These are phyloP conservation scores for Tachycineta bicolor DNA, from an alignment of 2,113 vertebrate species.

Conservation along the genomic window DNA sequence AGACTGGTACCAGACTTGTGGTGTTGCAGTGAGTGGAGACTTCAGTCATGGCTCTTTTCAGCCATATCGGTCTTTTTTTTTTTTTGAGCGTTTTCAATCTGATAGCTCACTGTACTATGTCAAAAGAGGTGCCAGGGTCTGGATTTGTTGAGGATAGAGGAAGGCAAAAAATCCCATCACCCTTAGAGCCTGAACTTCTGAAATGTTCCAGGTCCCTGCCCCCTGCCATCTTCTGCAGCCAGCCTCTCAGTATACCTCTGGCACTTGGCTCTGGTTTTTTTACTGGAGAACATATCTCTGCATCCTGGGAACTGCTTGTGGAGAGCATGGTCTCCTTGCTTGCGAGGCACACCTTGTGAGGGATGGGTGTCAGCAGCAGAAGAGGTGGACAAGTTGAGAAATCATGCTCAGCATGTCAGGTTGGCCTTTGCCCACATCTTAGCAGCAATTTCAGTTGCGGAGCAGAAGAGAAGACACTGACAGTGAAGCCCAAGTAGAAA, in stretches of 20 bases:
- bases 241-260: background rate
- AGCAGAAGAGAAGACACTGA: background rate
- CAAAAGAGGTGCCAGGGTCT: background rate
- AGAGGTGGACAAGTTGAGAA: background rate
- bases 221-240: background rate
- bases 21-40: background rate
- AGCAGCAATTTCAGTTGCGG: background rate
- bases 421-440: background rate
- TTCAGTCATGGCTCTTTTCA: background rate
- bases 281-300: background rate
- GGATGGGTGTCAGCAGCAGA: accelerated
- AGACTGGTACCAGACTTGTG: background rate
- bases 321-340: background rate
- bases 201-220: background rate
- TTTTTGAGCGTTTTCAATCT: background rate
- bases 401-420: accelerated
- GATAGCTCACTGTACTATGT: accelerated
- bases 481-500: background rate
- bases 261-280: background rate
- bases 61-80: background rate
- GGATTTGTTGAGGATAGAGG: background rate
- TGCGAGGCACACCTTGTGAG: background rate
- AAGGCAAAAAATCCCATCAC: background rate
- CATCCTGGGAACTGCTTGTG: background rate
- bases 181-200: background rate